Percentiles rank a stretch among this genome's conserved stretches.
phyloP scores from a whole-genome alignment of 1,140 invertebrate genomes.

The Acromyrmex heyeri region DNA sequence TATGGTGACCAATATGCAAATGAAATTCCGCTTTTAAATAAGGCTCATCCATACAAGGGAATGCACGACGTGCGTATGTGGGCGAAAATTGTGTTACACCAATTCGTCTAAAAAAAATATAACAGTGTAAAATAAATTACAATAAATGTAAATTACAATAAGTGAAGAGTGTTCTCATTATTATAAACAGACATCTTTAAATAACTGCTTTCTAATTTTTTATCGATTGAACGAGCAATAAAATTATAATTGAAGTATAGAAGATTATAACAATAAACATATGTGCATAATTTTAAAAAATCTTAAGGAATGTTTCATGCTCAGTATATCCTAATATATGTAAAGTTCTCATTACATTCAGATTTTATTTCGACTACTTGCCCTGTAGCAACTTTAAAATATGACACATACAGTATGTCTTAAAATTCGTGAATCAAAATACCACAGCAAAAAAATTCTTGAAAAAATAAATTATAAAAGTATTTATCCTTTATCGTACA shows the following conservation, averaged over 20 bases:
- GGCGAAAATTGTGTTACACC: slow-evolving; percentile 94
- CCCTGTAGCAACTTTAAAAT: background rate
- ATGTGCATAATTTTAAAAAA: background rate
- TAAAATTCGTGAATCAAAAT: too few species aligned
- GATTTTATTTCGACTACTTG: background rate
- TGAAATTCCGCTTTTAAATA: slow-evolving; percentile 92
- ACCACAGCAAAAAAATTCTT: too few species aligned
- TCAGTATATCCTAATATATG: background rate
- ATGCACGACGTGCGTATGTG: slow-evolving; percentile 92
- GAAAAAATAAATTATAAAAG: too few species aligned
- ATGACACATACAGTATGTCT: background rate
- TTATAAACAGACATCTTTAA: slow-evolving; percentile 1
- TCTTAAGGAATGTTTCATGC: background rate
- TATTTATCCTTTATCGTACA: too few species aligned
- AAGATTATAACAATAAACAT: background rate
- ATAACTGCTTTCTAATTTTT: background rate
- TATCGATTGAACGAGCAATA: background rate
- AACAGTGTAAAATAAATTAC: background rate
- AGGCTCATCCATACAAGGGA: slow-evolving; percentile 97
- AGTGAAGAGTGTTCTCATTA: background rate
- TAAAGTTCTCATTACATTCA: background rate
- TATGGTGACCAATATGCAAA: slow-evolving; percentile 89
- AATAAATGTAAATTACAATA: background rate
- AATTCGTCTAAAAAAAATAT: slow-evolving; percentile 87
- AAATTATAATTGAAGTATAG: background rate